Evolutionary conservation across 2,113 vertebrate species (phyloP), one percentile per base, ranked within the genome.

Genomic region (Lipotes vexillifer): DNA sequence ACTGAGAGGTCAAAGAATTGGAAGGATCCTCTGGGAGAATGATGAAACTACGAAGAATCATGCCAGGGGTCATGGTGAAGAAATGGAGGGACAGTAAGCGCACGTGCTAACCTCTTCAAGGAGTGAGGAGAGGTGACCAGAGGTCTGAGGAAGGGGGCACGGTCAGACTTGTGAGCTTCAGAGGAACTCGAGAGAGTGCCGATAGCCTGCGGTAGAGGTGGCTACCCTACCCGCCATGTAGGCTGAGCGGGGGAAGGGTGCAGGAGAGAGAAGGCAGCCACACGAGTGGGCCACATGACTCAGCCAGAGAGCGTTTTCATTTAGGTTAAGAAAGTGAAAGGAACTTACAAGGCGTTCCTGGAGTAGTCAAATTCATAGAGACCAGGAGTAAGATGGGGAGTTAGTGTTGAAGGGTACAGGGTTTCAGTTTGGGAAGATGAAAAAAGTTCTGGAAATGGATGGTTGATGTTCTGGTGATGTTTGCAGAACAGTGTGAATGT

Each of bases 231-330:
- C 36, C 44, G 31, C 7, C 7, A 4, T 11, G 44, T 18, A 25
- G 59, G 33, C 61, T 83, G 44, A 12, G 29, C 0, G 0, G n/a
- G 55, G 66, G 55, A 49, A 11, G 29, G 8, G 1, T 1, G 14
- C 6, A 23, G 46, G 46, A 74, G 71, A 12, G 17, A 21, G 69
- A 44, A 36, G 44, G 52, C 14, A 46, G 33, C 78, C 5, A 3
- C 1, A 23, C 33, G 57, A 10, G 2, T 12, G 52, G 25, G 57
- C 33, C 18, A 11, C 5, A 49, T 49, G 55, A 59, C 66, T 23
- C 92, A 31, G 68, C n/a, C 23, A 44, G 46, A 52, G 38, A 55
- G 3, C 14, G 3, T 52, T 52, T 61, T 61, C 36, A 9, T 49
- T 36, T 8, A 17, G 44, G 69, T 59, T 49, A 36, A 65, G 68